These are phyloP conservation scores for Ranitomeya imitator DNA, from an alignment of 2,113 vertebrate genomes.

Conservation along the genomic window DNA sequence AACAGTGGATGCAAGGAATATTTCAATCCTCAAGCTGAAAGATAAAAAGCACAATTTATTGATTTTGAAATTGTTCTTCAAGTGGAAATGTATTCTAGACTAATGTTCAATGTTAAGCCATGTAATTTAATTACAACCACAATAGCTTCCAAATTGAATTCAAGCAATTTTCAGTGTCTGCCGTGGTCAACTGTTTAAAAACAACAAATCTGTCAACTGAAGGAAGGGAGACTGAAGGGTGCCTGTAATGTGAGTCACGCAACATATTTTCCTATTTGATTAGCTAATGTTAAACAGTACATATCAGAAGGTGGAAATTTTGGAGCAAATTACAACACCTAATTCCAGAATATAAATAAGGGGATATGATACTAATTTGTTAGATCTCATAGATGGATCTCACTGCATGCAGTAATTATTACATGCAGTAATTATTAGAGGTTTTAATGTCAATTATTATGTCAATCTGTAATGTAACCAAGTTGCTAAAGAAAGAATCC, in stretches of 20 bases:
- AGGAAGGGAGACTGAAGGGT: slow-evolving; percentile 26
- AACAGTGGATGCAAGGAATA: background rate
- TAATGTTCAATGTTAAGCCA: slow-evolving; percentile 15
- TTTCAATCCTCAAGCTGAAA: background rate
- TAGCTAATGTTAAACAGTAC: background rate
- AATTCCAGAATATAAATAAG: background rate
- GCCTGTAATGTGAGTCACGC: background rate
- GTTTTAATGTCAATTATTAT: too few species aligned
- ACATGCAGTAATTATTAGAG: background rate
- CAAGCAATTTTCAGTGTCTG: slow-evolving; percentile 21
- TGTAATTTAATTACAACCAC: slow-evolving; percentile 36
- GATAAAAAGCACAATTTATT: slow-evolving; percentile 4
- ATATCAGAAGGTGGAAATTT: background rate
- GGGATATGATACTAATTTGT: background rate
- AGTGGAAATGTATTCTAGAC: slow-evolving; percentile 6
- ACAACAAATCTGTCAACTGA: slow-evolving; percentile 30
- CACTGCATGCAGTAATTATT: background rate
- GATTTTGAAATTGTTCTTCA: slow-evolving; percentile 4
- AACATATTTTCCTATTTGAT: background rate
- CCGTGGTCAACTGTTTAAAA: slow-evolving; percentile 5
- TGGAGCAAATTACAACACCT: background rate
- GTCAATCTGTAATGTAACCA: background rate
- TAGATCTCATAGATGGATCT: background rate
- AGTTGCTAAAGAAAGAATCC: too few species aligned
- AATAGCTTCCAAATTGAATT: slow-evolving; percentile 42